Percentiles rank a stretch among this genome's conserved stretches.
Evolutionary conservation across 2,113 vertebrate genomes (phyloP).

Genomic region (Ginglymostoma cirratum): DNA sequence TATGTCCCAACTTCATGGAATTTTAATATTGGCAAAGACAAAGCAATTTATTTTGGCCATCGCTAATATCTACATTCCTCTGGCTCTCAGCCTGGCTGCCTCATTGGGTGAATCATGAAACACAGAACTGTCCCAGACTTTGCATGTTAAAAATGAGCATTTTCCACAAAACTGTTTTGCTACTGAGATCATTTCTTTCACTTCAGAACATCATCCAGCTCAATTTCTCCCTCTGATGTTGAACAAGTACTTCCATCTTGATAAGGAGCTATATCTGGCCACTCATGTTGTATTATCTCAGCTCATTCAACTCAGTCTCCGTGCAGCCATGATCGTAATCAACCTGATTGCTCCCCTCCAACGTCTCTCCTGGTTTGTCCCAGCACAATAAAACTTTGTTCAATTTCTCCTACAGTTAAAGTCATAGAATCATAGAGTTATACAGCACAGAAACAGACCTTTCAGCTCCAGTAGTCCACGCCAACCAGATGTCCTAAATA

Average conservation of each 20-base stretch:
- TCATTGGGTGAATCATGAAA: background rate
- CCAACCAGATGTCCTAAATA: too few species aligned
- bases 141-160: background rate
- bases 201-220: background rate
- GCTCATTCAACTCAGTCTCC: too few species aligned
- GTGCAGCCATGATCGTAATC: too few species aligned
- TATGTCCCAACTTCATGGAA: background rate
- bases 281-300: too few species aligned
- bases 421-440: too few species aligned
- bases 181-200: background rate
- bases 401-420: too few species aligned
- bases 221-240: background rate
- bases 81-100: background rate
- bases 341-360: too few species aligned
- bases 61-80: background rate
- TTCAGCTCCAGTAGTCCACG: too few species aligned
- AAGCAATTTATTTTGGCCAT: background rate
- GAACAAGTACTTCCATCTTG: background rate
- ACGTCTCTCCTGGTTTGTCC: background rate
- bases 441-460: too few species aligned
- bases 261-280: background rate
- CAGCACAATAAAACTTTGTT: background rate
- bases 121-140: background rate
- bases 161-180: background rate
- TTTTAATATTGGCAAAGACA: background rate